Base-by-base conservation (phyloP, 2,797 vertebrate genomes). In the Arctocebus calabarensis region DNA sequence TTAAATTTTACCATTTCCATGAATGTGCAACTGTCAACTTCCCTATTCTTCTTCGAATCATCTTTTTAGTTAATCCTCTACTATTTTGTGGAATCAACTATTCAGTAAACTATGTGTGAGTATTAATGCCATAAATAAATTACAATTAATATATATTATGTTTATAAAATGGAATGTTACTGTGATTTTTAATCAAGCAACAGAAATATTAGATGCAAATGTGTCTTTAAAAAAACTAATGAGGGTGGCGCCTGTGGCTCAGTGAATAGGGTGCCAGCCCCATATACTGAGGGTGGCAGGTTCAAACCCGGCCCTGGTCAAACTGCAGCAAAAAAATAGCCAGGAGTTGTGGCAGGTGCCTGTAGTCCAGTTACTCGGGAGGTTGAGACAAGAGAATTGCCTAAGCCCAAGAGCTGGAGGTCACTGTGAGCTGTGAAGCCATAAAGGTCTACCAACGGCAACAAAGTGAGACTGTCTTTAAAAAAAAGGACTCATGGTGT, bases 171-270 rank as follows among this genome's bases (percentile, higher is more conserved):
- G 27, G 12, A 89, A 43, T 11, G n/a, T 93, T 34, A 90, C n/a
- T 95, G 32, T 25, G n/a, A 91, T 59, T 90, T 83, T 94, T 34
- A 96, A 68, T 92, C 59, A 81, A 84, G 29, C 13, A 55, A 91
- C 92, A 94, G 27, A 68, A 88, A 43, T 68, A 79, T 57, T 73
- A 34, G 13, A 83, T 71, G 13, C 59, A 59, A 19, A 57, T 29
- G 14, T 84, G 13, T 90, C 82, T 92, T 85, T 32, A 90, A 37
- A 74, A 74, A 79, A 83, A 88, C 22, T 75, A 92, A 48, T 87
- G 27, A 29, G 9, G 45, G 45, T 45, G 45, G 8, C 45, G 10
- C 45, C 45, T 45, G 45, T 45, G 45, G 8, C 45, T 45, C 45
- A 45, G 10, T 1, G 45, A 45, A 9, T 45, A 45, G 45, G 8